Conservation (phyloP, 2,113 vertebrate species). For the Hippocampus mohnikei region DNA sequence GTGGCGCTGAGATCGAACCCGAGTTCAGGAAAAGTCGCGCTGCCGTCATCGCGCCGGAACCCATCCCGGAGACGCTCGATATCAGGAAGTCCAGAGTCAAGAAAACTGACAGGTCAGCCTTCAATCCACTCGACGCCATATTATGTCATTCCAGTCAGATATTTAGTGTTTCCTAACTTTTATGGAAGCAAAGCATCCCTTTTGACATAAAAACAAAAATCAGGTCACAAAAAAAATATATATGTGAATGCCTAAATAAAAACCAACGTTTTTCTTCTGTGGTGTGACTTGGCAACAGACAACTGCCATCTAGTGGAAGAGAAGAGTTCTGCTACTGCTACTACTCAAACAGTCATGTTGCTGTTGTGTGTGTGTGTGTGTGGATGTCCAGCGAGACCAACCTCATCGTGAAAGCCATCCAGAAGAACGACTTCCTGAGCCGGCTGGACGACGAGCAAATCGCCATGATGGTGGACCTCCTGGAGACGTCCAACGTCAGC, state of each 20-base stretch:
- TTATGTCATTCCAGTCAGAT: too few species aligned
- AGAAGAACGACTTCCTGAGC: constrained; percentile 74
- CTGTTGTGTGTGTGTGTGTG: too few species aligned
- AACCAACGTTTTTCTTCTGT: too few species aligned
- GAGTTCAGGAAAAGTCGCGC: constrained; percentile 61
- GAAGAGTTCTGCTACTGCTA: too few species aligned
- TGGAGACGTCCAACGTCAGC: constrained; percentile 33
- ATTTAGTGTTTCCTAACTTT: too few species aligned
- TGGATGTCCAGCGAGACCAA: constrained; percentile 62
- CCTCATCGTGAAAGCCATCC: constrained; percentile 72
- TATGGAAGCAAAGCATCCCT: too few species aligned
- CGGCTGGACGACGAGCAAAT: constrained; percentile 79
- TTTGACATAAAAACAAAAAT: too few species aligned
- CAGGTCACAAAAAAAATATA: too few species aligned
- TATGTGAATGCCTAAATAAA: too few species aligned
- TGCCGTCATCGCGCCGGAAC: constrained; percentile 71
- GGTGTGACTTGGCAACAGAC: too few species aligned
- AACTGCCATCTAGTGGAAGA: too few species aligned
- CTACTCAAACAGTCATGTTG: too few species aligned
- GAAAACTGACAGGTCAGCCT: constrained; percentile 65
- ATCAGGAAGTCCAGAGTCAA: constrained; percentile 54
- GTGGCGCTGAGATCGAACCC: constrained; percentile 44
- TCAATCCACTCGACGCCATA: neutral
- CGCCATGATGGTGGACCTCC: constrained; percentile 73
- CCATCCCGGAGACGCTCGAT: constrained; percentile 56